Base-by-base conservation (phyloP, 1,140 invertebrate species). In the Ooceraea biroi region DNA sequence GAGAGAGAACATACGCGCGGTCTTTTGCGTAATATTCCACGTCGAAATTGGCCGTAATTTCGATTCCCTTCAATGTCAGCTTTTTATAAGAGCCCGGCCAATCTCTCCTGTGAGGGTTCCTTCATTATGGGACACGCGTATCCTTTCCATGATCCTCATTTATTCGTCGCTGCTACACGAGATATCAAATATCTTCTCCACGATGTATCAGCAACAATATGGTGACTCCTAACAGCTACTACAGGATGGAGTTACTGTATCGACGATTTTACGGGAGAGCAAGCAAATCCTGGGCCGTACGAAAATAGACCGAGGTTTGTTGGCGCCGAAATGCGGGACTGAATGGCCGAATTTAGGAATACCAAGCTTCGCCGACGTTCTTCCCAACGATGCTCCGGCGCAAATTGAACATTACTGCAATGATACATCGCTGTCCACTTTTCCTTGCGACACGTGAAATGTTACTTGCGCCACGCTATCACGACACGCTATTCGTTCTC, bases 261-360 rank as follows among this genome's bases (percentile, higher is more conserved):
- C 30, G 27, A 71, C 17, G 27, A 71, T 52, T 52, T 22, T 12
- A 8, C 12, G 12, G 30, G 27, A 12, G 27, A 71, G 48, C 48
- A 22, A 71, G 48, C n/a, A 36, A 22, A 52, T 71, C 48, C 48
- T 71, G 27, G 3, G 68, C 11, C 7, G n/a, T 14, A 71, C 11
- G 52, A 71, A 71, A 71, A 71, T 71, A 71, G 48, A 71, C 12
- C 19, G 12, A 36, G 27, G n/a, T 71, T 71, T 36, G 48, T 55
- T 71, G 12, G 68, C 48, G 52, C 46, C 48, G 30, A 71, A 71
- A 48, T 48, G n/a, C 27, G 30, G 19, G 19, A 22, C 52, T 36
- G 7, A 52, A 69, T 10, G 7, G 17, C 17, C 25, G 17, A 52
- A 52, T 52, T 52, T 30, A 36, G 27, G 11, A 55, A 71, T 36